Base-by-base conservation (phyloP, 1,140 invertebrate species). In the Lucilia sericata region DNA sequence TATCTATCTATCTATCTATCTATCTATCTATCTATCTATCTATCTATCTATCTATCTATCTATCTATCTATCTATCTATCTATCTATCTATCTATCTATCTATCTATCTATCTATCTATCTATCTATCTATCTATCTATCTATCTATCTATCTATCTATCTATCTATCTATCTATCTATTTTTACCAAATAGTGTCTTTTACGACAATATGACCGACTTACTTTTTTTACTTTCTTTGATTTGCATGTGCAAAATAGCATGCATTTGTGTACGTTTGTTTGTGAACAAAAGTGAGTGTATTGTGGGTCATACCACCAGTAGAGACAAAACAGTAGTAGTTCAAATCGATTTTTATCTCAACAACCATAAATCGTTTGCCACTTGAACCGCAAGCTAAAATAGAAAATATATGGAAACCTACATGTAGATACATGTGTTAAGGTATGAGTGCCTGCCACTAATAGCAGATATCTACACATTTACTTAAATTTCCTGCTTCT, bases 321-420 rank as follows among this genome's bases (percentile, higher is more conserved):
- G 19, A 70, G 65, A 19, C 65, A 70, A 17, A 70, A 21, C 65
- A 70, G 65, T n/a, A 70, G 47, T 21, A 80, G 76, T 80, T 80
- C 36, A 49, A 83, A 83, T 83, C 82, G 82, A 83, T 83, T 83
- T 83, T 74, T 83, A 83, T 83, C 70, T 75, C 65, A 70, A 65
- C 36, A 65, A 30, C 49, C 70, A 83, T 83, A 83, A 83, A 83
- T 83, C 82, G 70, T 75, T 74, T 75, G 36, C 70, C 82, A 83
- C 82, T 49, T 83, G 82, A 83, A 83, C 82, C 82, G 82, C 82
- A 83, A 82, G 51, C 81, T 80, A 30, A 82, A 82, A 82, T 82
- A 82, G 51, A 82, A 82, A 82, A 78, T 49, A 4, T n/a, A 78
- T 65, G 19, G 2, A 65, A 12, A 3, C 42, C 19, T 21, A 21